These are phyloP conservation scores for Drosophila percnosoma DNA, from an alignment of 2,888 invertebrate species.

Conservation along the genomic window DNA sequence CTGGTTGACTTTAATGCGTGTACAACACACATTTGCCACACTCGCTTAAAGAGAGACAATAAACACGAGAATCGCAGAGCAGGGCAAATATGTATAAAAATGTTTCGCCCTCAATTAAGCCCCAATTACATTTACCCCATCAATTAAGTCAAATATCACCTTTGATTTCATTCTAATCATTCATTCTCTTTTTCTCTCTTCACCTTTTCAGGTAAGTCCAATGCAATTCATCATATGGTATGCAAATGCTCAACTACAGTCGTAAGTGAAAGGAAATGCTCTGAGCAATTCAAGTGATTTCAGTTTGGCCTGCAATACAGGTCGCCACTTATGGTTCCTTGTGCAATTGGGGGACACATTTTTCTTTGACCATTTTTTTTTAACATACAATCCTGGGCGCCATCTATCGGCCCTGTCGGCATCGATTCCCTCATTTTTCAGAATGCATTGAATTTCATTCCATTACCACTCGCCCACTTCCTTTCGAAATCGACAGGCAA, in stretches of 20 bases:
- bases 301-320: slow-evolving; percentile 5
- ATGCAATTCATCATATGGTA: neutral
- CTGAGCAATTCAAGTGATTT: neutral
- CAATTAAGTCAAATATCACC: neutral
- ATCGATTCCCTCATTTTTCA: slow-evolving; percentile 63
- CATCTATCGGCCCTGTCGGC: slow-evolving; percentile 21
- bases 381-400: neutral
- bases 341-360: neutral
- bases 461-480: slow-evolving; percentile 37
- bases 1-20: slow-evolving; percentile 4
- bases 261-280: neutral
- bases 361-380: neutral
- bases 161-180: slow-evolving; percentile 9
- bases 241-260: slow-evolving; percentile 1
- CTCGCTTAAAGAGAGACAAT: neutral
- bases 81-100: neutral
- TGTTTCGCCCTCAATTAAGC: neutral
- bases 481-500: slow-evolving; percentile 62
- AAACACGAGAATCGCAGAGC: neutral
- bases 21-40: neutral
- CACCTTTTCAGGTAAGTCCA: slow-evolving; percentile 36
- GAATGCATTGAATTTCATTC: slow-evolving; percentile 78
- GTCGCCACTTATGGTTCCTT: neutral
- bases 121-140: neutral
- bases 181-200: neutral